Conservation (phyloP, 2,888 invertebrate species). For the Ormyrus nitidulus region DNA sequence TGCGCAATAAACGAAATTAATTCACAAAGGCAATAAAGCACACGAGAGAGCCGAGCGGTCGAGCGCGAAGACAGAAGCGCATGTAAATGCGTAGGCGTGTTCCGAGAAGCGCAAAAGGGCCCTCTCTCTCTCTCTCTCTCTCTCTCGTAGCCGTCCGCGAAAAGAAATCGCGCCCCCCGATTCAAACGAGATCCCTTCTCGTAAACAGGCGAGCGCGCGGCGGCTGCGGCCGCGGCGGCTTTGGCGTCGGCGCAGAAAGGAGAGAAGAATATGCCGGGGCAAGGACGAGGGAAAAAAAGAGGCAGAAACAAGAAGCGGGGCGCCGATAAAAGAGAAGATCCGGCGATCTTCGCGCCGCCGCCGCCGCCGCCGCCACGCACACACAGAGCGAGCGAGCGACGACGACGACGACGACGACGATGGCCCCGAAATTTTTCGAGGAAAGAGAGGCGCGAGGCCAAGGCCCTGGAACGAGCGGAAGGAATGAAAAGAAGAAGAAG, state of each 20-base stretch:
- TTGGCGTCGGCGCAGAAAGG: constrained; percentile 19
- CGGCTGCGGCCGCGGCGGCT: not conserved
- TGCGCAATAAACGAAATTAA: constrained; percentile 47
- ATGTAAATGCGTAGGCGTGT: constrained; percentile 52
- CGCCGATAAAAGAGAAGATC: constrained; percentile 56
- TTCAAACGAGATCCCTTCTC: constrained; percentile 31
- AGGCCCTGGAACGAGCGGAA: constrained; percentile 53
- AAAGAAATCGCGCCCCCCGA: constrained; percentile 36
- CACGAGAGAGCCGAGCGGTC: not conserved
- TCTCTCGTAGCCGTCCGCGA: constrained; percentile 18
- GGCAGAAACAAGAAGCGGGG: constrained; percentile 48
- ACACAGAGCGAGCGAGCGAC: constrained; percentile 22
- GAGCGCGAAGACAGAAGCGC: constrained; percentile 43
- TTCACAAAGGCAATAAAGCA: constrained; percentile 51
- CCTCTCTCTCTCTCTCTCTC: constrained; percentile 19
- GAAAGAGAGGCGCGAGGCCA: constrained; percentile 49
- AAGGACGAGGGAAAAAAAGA: constrained; percentile 30
- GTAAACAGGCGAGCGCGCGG: not conserved
- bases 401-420: constrained; percentile 24
- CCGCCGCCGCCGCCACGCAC: constrained; percentile 3
- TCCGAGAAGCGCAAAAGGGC: constrained; percentile 49
- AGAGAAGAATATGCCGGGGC: constrained; percentile 13
- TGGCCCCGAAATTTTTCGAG: constrained; percentile 54
- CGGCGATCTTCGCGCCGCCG: constrained; percentile 42
- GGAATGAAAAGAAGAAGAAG: constrained; percentile 53